A percentile compares a stretch with the other conserved stretches of the same genome.
phyloP scores from a whole-genome alignment of 2,888 invertebrate species.

The Ceriagrion tenellum region DNA sequence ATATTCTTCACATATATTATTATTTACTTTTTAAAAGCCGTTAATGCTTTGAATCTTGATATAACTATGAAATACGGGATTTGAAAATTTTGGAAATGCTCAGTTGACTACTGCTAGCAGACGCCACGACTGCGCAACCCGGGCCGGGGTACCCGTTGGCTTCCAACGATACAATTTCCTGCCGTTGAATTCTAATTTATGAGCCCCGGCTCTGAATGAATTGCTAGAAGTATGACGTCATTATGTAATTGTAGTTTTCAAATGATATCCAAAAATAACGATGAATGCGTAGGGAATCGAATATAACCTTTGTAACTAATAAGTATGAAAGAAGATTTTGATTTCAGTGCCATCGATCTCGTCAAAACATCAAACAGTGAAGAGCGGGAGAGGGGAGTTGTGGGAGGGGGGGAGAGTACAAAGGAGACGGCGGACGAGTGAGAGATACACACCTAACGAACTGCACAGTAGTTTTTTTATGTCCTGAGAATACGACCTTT shows the following conservation, averaged over 20 bases:
- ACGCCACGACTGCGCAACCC: conserved; percentile 62
- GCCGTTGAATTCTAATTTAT: neutral
- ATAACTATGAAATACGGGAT: neutral
- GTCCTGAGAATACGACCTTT: too few species aligned
- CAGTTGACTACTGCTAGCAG: conserved; percentile 56
- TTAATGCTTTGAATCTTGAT: neutral
- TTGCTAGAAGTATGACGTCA: too few species aligned
- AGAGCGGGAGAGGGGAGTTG: neutral
- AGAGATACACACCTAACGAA: neutral
- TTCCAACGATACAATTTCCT: neutral
- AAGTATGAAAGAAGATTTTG: neutral
- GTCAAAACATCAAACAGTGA: neutral
- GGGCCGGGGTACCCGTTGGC: neutral
- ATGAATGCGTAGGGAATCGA: neutral
- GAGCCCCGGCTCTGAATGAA: neutral
- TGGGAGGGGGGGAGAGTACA: neutral
- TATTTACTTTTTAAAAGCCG: neutral
- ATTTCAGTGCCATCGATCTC: neutral
- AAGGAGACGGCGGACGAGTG: neutral
- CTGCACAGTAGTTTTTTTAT: too few species aligned
- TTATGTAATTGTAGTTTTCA: neutral
- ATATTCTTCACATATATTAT: neutral
- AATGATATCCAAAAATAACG: neutral
- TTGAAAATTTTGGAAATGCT: neutral
- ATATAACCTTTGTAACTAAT: neutral